Base-by-base conservation (phyloP, 1,140 invertebrate species). In the Trachymyrmex septentrionalis region DNA sequence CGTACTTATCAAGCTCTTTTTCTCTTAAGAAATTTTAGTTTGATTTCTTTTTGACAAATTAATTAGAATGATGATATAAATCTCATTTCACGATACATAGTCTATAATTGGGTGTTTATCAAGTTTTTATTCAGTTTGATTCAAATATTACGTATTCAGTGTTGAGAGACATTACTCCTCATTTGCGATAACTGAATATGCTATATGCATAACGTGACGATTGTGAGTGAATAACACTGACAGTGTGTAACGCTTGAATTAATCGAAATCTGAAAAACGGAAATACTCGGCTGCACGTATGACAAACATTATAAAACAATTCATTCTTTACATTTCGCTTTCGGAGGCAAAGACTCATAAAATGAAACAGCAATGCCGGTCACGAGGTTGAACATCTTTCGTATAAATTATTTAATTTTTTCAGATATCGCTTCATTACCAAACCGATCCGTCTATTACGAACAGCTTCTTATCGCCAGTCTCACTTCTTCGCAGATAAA, bases 401-500 rank as follows among this genome's bases (percentile, higher is more conserved):
- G 16, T 61, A 64, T 61, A 64, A 75, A 75, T 86, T 76, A 76
- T 89, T 88, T 71, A 27, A 86, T 72, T 88, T 86, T 64, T 44
- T 27, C n/a, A 48, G 71, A 59, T 82, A 69, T 24, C 71, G 34
- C 34, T 69, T 76, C 57, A 30, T 75, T 88, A 76, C 55, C 50
- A 64, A 87, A 88, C 69, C 78, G 34, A 67, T 63, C 53, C 48
- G 71, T 75, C 55, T 44, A 67, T 89, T 63, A 89, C 61, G 76
- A 59, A 72, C 57, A 50, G 86, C 71, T 67, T 34, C 71, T 89
- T 90, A 90, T 90, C 88, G 69, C n/a, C 16, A 44, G 86, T 53
- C 53, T 53, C 63, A 89, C 88, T 89, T 80, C 77, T 63, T 59
- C 48, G 57, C 76, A 89, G 87, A 90, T 90, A 90, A 90, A 89